phyloP scores from a whole-genome alignment of 2,797 vertebrate species.

The Triplophysa yarkandensis region DNA sequence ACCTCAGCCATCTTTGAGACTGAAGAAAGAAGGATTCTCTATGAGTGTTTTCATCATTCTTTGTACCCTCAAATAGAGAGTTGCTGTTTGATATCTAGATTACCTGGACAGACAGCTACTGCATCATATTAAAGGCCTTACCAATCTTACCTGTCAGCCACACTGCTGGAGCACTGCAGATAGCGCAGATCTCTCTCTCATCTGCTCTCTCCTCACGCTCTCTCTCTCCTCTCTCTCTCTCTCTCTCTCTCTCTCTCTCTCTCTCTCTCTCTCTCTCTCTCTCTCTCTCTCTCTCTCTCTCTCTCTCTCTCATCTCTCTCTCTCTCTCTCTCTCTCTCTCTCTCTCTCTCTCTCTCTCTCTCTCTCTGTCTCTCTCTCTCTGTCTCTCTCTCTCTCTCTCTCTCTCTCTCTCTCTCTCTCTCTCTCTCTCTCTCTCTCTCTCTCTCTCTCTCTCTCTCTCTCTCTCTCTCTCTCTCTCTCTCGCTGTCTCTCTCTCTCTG shows the following conservation, averaged over 20 bases:
- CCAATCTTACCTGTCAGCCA: conserved; percentile 74
- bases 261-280: not conserved
- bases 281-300: conserved; percentile 47
- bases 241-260: not conserved
- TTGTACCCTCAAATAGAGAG: conserved; percentile 51
- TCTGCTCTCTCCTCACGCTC: conserved; percentile 9
- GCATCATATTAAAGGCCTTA: conserved; percentile 79
- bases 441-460: not conserved
- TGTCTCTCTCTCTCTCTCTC: not conserved
- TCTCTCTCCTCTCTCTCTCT: conserved; percentile 32
- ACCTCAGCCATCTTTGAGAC: conserved; percentile 17
- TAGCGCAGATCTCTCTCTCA: conserved; percentile 44
- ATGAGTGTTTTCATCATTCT: conserved; percentile 41
- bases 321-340: not conserved
- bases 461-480: conserved; percentile 17
- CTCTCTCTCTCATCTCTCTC: not conserved
- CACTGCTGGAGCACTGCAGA: conserved; percentile 64
- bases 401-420: not conserved
- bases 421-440: too few species aligned
- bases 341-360: too few species aligned
- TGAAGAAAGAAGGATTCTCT: conserved; percentile 22
- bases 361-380: not conserved
- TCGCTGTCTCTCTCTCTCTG: not conserved
- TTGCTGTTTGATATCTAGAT: conserved; percentile 71
- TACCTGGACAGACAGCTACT: conserved; percentile 70